Percentiles rank a stretch among this genome's conserved stretches.
phyloP scores from a whole-genome alignment of 2,888 invertebrate species.

The Calameuta filiformis region DNA sequence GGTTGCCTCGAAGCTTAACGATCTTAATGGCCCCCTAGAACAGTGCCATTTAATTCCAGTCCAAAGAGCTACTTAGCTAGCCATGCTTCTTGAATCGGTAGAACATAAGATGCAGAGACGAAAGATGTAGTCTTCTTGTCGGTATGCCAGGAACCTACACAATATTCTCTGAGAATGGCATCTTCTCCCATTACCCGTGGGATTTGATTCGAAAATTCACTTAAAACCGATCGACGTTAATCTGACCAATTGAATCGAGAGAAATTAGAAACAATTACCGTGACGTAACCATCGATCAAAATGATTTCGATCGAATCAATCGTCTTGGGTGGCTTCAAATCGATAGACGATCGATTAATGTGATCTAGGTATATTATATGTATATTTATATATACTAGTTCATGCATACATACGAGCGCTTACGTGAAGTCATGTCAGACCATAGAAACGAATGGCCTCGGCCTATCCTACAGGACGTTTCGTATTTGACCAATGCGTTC shows the following conservation, averaged over 20 bases:
- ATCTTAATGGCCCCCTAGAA: constrained; percentile 24
- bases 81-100: background rate
- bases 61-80: background rate
- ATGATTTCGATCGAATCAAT: background rate
- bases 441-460: background rate
- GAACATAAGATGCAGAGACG: background rate
- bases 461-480: background rate
- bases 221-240: background rate
- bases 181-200: background rate
- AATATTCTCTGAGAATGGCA: background rate
- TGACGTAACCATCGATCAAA: background rate
- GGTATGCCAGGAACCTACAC: background rate
- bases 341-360: background rate
- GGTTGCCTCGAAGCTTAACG: constrained; percentile 23
- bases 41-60: constrained; percentile 16
- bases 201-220: background rate
- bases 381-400: background rate
- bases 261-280: background rate
- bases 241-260: background rate
- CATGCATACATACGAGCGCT: background rate
- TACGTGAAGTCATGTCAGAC: background rate
- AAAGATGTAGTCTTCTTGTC: background rate
- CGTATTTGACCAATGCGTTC: background rate
- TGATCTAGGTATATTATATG: background rate
- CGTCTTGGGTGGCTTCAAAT: background rate